Conservation (phyloP, 2,113 vertebrate species). For the Nothocercus julius region DNA sequence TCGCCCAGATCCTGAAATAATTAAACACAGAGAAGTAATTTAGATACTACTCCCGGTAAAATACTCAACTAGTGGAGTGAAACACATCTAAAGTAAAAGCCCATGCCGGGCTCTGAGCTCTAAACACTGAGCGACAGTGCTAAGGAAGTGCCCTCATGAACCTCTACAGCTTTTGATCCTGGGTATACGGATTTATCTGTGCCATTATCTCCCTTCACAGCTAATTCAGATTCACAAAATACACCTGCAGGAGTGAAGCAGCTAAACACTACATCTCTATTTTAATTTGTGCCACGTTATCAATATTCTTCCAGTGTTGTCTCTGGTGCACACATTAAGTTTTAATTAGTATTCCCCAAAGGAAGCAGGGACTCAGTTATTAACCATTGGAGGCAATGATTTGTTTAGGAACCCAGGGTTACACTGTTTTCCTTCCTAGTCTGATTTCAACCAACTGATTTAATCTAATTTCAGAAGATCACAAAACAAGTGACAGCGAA, state of each 20-base stretch:
- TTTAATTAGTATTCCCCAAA: constrained; percentile 56
- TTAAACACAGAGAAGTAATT: not conserved
- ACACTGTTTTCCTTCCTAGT: constrained; percentile 22
- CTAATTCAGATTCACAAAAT: not conserved
- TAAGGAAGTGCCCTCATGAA: not conserved
- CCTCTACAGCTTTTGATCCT: not conserved
- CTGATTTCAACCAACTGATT: constrained; percentile 52
- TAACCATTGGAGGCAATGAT: constrained; percentile 52
- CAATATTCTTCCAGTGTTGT: constrained; percentile 36
- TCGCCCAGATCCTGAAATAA: not conserved
- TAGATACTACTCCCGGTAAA: not conserved
- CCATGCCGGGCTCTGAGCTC: not conserved
- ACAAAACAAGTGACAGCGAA: constrained; percentile 71
- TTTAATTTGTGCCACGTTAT: not conserved
- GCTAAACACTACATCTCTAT: not conserved
- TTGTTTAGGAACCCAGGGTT: constrained; percentile 62
- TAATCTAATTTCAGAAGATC: constrained; percentile 65
- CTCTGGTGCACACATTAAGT: constrained; percentile 39
- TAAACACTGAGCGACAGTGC: not conserved
- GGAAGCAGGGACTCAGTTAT: constrained; percentile 16
- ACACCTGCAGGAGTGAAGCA: not conserved
- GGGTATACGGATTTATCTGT: not conserved
- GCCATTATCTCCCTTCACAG: not conserved
- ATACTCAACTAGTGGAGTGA: not conserved
- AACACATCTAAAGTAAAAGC: not conserved